A percentile compares a stretch with the other conserved stretches of the same genome.
Evolutionary conservation across 2,888 invertebrate genomes (phyloP).

Genomic region (Acanthosepion pharaonis): DNA sequence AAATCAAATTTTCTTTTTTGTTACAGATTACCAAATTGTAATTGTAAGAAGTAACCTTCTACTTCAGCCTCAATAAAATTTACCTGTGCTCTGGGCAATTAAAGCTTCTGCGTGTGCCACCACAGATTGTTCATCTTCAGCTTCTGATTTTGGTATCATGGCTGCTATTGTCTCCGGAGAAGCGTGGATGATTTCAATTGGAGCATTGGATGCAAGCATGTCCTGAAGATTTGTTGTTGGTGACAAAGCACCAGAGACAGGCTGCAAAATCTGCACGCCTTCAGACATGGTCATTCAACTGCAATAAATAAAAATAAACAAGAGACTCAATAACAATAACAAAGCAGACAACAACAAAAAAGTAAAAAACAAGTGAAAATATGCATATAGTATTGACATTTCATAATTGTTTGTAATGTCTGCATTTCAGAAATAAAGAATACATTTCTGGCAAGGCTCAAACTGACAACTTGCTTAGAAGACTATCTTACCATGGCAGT

Average conservation of each 20-base stretch:
- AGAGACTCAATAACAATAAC: too few species aligned
- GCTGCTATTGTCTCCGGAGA: constrained; percentile 25
- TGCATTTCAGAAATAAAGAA: too few species aligned
- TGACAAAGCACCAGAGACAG: background rate
- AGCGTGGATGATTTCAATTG: constrained; percentile 36
- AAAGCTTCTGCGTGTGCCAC: background rate
- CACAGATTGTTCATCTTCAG: background rate
- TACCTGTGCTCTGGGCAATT: constrained; percentile 2
- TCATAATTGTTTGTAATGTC: too few species aligned
- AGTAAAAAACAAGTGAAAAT: too few species aligned
- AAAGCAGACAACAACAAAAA: too few species aligned
- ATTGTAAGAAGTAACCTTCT: too few species aligned
- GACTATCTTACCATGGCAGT: too few species aligned
- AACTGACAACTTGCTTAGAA: too few species aligned
- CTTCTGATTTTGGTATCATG: background rate
- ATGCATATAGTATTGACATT: too few species aligned
- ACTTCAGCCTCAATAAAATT: background rate
- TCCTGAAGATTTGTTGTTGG: constrained; percentile 36
- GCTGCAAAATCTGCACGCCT: constrained; percentile 24
- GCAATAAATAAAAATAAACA: background rate
- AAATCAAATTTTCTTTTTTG: too few species aligned
- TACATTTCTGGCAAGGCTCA: too few species aligned
- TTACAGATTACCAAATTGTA: too few species aligned
- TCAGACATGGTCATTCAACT: constrained; percentile 41
- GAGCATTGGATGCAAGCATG: background rate